Evolutionary conservation across 1,140 invertebrate species (phyloP).

Genomic region (Neoseiulus cucumeris): DNA sequence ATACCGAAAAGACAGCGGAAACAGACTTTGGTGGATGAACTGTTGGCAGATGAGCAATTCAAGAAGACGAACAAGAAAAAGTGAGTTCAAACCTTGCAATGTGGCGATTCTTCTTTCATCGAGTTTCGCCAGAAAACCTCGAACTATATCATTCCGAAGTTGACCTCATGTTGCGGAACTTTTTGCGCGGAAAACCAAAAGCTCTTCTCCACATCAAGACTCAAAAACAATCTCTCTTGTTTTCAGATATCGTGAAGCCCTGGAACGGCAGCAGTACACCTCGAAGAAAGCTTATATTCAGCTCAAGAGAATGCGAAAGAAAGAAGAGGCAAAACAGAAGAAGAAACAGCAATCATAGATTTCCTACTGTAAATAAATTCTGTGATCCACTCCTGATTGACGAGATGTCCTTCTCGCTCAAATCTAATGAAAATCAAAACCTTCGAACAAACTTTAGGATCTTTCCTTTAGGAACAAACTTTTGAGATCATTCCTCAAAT

Average conservation of each 20-base stretch:
- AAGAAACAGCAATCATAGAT: background rate
- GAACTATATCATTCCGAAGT: background rate
- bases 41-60: slow-evolving; percentile 68
- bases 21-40: slow-evolving; percentile 68
- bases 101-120: background rate
- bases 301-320: background rate
- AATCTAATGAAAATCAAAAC: no score
- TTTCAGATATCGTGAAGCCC: slow-evolving; percentile 6
- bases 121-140: background rate
- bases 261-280: background rate
- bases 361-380: no score
- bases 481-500: no score
- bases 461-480: no score
- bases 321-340: background rate
- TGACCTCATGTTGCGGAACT: background rate
- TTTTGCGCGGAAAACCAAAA: background rate
- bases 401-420: no score
- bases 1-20: slow-evolving; percentile 69
- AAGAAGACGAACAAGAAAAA: slow-evolving; percentile 31
- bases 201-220: background rate
- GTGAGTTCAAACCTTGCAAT: background rate
- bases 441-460: no score
- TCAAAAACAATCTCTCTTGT: background rate
- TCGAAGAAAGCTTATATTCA: background rate
- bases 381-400: no score